Evolutionary conservation across 2,888 invertebrate genomes (phyloP).

Genomic region (Ametastegia equiseti): DNA sequence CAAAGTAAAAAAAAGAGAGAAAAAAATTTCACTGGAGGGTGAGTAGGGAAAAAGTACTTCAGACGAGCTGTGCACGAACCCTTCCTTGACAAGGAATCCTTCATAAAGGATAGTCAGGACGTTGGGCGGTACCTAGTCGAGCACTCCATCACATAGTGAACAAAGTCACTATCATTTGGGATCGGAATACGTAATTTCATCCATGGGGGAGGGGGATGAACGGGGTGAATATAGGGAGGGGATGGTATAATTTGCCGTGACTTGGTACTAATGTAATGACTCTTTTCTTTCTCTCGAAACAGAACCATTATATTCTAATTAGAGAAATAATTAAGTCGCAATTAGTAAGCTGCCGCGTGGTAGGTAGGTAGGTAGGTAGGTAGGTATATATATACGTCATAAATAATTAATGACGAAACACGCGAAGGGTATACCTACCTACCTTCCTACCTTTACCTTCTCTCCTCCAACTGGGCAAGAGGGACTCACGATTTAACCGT

Average conservation of each 20-base stretch:
- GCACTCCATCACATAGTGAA: slow-evolving; percentile 39
- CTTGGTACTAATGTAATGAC: slow-evolving; percentile 45
- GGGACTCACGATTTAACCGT: neutral
- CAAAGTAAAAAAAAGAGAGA: no score
- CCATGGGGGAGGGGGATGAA: no score
- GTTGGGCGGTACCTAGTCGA: neutral
- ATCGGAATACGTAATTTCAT: slow-evolving; percentile 36
- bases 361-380: no score
- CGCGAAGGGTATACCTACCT: neutral
- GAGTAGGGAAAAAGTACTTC: neutral
- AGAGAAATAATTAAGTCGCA: slow-evolving; percentile 49
- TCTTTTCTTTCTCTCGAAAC: slow-evolving; percentile 41
- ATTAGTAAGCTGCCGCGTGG: slow-evolving; percentile 43
- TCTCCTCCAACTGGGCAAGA: no score
- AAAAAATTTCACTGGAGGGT: no score
- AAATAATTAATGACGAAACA: slow-evolving; percentile 48
- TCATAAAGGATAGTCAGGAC: neutral
- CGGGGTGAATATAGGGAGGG: no score
- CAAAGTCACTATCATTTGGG: slow-evolving; percentile 33
- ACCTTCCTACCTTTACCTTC: neutral
- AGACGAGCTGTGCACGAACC: neutral
- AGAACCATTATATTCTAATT: slow-evolving; percentile 48
- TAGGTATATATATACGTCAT: slow-evolving; percentile 7
- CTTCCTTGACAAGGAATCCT: neutral
- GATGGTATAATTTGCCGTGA: slow-evolving; percentile 43